Conservation (phyloP, 2,113 vertebrate species). For the Cacatua alba region DNA sequence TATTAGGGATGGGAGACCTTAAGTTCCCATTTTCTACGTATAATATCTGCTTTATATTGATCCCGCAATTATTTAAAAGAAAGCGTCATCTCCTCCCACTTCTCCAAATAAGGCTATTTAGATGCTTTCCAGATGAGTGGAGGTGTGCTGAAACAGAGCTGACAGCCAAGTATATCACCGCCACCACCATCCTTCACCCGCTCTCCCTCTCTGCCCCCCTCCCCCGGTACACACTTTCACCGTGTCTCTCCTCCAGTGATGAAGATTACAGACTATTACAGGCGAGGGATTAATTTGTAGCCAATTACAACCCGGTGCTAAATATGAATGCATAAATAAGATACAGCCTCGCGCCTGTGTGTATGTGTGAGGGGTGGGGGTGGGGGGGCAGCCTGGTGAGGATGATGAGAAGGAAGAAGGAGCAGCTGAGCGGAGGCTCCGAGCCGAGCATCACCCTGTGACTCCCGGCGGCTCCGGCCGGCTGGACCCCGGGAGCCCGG, state of each 20-base stretch:
- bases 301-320: slow-evolving; percentile 85
- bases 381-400: no score
- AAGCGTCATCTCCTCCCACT: slow-evolving; percentile 74
- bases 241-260: slow-evolving; percentile 68
- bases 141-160: slow-evolving; percentile 72
- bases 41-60: slow-evolving; percentile 64
- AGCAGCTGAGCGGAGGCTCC: no score
- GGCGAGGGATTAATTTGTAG: slow-evolving; percentile 89
- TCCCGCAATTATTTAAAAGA: slow-evolving; percentile 78
- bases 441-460: no score
- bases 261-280: slow-evolving; percentile 82
- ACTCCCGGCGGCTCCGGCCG: no score
- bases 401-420: no score
- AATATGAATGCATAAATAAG: slow-evolving; percentile 87
- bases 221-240: slow-evolving; percentile 54
- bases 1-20: slow-evolving; percentile 20
- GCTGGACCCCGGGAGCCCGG: no score
- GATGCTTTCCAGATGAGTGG: slow-evolving; percentile 80
- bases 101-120: slow-evolving; percentile 82
- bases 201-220: slow-evolving; percentile 41
- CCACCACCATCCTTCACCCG: slow-evolving; percentile 69
- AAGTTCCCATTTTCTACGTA: slow-evolving; percentile 23
- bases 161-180: slow-evolving; percentile 79
- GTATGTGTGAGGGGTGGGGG: slow-evolving; percentile 48
- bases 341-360: slow-evolving; percentile 34